Evolutionary conservation across 2,888 invertebrate genomes (phyloP), one percentile per base, ranked within the genome.

Genomic region (Stramonita haemastoma): DNA sequence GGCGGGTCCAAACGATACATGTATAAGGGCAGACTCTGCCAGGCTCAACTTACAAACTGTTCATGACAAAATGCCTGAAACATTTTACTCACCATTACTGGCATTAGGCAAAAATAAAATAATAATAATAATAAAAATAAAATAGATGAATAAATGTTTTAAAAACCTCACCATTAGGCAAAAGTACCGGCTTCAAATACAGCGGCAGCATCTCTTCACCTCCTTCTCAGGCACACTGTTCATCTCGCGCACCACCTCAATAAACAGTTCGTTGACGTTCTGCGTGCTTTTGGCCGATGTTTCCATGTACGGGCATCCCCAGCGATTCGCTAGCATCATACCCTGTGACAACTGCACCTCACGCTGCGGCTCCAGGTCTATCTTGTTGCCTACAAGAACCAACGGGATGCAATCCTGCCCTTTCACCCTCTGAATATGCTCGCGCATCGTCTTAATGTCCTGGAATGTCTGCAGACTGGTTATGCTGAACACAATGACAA

Each of bases 221-320:
- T 94, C 93, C 87, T 93, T 94, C 32, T 94, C 92, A 79, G 94
- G 94, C 90, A 93, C 93, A 90, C 94, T 93, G 97, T 99, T 99
- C 99, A 99, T 99, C 97, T 99, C 99, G 95, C 99, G 98, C 96
- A 99, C 99, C 95, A 99, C 99, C 97, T 99, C 99, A 92, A 99
- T 99, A 97, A 99, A 99, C 96, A 99, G 98, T 97, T 99, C 99
- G 97, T 99, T 99, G 95, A 99, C 99, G 97, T 99, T 99, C 91
- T 96, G 96, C 96, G 98, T 99, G 97, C 98, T 98, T 97, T 99
- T 99, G 95, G 99, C 99, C 92, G 99, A 99, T 93, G 99, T 99
- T 97, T 99, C 99, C 92, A 96, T 98, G 96, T 99, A 99, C 89
- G 99, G 99, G 96, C 99, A 99, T 96, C 98, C 98, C 99, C 99